Base-by-base conservation (phyloP, 2,888 invertebrate species). In the Actias luna region DNA sequence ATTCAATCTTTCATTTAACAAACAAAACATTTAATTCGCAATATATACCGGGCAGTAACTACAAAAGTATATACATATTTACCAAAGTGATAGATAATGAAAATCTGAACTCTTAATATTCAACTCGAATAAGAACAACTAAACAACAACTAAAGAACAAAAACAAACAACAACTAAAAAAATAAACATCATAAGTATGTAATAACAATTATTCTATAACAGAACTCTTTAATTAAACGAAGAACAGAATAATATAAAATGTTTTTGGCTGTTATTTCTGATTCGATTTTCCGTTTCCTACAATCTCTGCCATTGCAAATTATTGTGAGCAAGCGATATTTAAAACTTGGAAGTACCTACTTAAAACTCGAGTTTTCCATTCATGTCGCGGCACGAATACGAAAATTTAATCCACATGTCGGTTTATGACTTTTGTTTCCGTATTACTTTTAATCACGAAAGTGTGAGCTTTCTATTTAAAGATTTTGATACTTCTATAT, bases 281-380 rank as follows among this genome's bases (percentile, higher is more conserved):
- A 12, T 12, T 25, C 22, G 12, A 22, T 50, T 50, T 50, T 18
- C 18, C 25, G 22, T 36, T 55, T 29, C 35, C 4, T 60, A 27
- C 35, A n/a, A n/a, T 31, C 27, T 60, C n/a, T 33, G 8, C 12
- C 35, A 57, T 33, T 33, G 25, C 33, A 55, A 63, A 63, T 46
- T 61, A 42, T 18, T 16, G 31, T 61, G 22, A 50, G 46, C 25
- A 2, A 42, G 18, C 42, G 57, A 31, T 63, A 60, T 58, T 63
- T 63, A 63, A 60, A 63, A 63, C 63, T 63, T 60, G 58, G 27
- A 58, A 58, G 60, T 60, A 29, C 50, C 58, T 46, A 22, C 50
- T 60, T 46, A 22, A 58, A 60, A 60, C 60, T 60, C 46, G 5
- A 16, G 42, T 29, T 39, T 36, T 59, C 10, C 60, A 60, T 46